A percentile compares a stretch with the other conserved stretches of the same genome.
These are phyloP conservation scores for Probosciger aterrimus DNA, from an alignment of 2,113 vertebrate genomes.

Conservation along the genomic window DNA sequence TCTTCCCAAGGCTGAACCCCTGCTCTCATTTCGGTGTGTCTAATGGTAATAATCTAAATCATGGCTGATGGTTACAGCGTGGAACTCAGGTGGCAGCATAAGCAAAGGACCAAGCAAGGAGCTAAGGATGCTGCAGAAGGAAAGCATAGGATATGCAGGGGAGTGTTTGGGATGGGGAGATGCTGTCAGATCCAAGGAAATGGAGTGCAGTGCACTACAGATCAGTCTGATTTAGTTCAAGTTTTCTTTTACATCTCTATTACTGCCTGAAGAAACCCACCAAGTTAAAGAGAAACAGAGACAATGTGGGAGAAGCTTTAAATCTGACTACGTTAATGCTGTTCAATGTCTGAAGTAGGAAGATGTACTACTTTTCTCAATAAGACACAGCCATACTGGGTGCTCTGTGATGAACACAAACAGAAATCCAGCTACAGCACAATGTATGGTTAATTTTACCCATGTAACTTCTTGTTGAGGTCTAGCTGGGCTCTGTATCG, in stretches of 20 bases:
- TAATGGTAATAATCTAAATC: fast-evolving
- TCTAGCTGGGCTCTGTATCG: neutral
- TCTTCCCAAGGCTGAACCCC: neutral
- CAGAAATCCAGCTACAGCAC: neutral
- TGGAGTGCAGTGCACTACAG: neutral
- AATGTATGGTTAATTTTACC: neutral
- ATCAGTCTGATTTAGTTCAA: neutral
- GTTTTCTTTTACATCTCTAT: neutral
- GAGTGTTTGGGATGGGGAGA: neutral
- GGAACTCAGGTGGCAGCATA: neutral
- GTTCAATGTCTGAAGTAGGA: neutral
- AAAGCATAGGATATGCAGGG: neutral
- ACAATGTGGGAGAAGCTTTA: neutral
- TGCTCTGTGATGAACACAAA: neutral
- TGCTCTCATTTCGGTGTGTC: neutral
- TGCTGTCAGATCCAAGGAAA: neutral
- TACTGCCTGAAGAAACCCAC: neutral
- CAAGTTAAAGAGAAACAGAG: neutral
- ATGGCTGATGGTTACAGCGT: fast-evolving
- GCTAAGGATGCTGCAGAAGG: neutral
- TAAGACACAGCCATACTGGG: neutral
- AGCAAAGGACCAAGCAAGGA: neutral
- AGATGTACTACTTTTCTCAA: neutral
- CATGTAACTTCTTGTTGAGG: neutral
- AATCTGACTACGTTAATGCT: neutral